phyloP scores from a whole-genome alignment of 2,797 vertebrate species.

The Hozukius guyotensis region DNA sequence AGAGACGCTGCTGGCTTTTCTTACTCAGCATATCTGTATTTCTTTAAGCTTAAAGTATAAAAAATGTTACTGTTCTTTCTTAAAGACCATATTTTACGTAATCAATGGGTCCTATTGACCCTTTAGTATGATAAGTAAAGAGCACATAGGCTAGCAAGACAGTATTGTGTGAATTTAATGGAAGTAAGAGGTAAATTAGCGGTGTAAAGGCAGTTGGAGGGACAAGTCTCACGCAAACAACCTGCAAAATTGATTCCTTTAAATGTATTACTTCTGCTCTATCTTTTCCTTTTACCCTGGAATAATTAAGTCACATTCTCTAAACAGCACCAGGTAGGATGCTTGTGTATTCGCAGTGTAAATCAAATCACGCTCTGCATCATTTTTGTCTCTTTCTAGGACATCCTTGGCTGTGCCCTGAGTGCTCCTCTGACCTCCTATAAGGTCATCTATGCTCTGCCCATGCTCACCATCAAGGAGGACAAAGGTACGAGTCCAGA shows the following conservation, averaged over 20 bases:
- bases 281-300: background rate
- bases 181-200: background rate
- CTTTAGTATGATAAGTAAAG: too few relatives aligned
- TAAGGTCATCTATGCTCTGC: slow-evolving; percentile 91
- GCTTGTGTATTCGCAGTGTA: background rate
- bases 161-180: background rate
- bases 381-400: slow-evolving; percentile 74
- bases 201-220: background rate
- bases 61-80: too few relatives aligned
- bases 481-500: slow-evolving; percentile 89
- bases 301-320: background rate
- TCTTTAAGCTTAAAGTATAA: too few relatives aligned
- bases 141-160: too few relatives aligned
- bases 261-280: background rate
- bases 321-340: background rate
- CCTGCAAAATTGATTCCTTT: background rate
- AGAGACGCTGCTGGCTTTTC: too few relatives aligned
- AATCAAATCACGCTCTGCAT: background rate
- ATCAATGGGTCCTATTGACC: too few relatives aligned
- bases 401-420: slow-evolving; percentile 91
- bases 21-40: too few relatives aligned
- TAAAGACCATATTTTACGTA: too few relatives aligned
- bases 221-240: background rate
- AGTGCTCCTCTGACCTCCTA: slow-evolving; percentile 91
- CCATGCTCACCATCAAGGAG: slow-evolving; percentile 99